Evolutionary conservation across 1,140 invertebrate genomes (phyloP).

Genomic region (Trachelipus rathkii): DNA sequence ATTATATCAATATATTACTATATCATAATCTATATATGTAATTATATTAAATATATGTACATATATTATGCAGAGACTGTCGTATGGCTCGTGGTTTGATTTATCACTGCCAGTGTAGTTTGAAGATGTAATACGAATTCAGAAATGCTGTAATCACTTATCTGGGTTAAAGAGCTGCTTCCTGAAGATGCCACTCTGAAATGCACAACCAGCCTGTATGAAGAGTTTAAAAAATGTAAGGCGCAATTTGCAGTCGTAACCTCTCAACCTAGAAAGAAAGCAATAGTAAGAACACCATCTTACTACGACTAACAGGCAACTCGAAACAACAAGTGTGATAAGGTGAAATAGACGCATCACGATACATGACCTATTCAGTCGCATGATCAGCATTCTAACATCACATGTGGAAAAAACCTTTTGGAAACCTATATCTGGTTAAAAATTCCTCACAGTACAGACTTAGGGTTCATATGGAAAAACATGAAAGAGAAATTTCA

Average conservation of each 20-base stretch:
- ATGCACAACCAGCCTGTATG: neutral
- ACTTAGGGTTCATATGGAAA: conserved; percentile 1
- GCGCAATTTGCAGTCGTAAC: neutral
- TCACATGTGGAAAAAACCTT: neutral
- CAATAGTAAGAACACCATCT: neutral
- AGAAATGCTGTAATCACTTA: too few relatives aligned
- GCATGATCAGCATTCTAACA: neutral
- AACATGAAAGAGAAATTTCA: too few relatives aligned
- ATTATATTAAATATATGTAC: too few relatives aligned
- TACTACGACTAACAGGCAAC: neutral
- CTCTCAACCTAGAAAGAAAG: neutral
- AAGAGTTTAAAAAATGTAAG: conserved; percentile 1
- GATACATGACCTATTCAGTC: neutral
- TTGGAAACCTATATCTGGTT: neutral
- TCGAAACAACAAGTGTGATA: neutral
- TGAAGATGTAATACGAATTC: too few relatives aligned
- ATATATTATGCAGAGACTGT: too few relatives aligned
- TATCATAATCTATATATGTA: too few relatives aligned
- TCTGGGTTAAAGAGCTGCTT: too few relatives aligned
- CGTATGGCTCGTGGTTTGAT: too few relatives aligned
- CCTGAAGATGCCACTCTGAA: too few relatives aligned
- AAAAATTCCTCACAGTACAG: neutral
- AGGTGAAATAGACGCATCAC: neutral
- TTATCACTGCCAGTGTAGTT: too few relatives aligned
- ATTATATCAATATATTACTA: too few relatives aligned